These are phyloP conservation scores for Poecilus cupreus DNA, from an alignment of 2,888 invertebrate species.

Conservation along the genomic window DNA sequence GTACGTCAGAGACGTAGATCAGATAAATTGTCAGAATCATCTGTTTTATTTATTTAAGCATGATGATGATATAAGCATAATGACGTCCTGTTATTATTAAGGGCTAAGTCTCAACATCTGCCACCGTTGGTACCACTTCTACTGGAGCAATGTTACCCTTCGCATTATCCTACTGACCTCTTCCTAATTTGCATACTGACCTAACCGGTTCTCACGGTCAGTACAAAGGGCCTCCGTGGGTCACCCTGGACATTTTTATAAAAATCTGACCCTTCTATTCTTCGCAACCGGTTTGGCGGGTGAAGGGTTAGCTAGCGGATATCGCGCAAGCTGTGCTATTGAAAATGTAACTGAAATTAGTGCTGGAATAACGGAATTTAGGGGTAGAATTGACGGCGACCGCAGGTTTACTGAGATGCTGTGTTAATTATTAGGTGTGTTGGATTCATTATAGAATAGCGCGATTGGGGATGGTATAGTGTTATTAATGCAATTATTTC, in stretches of 20 bases:
- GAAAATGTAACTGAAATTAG: slow-evolving; percentile 27
- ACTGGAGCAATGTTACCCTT: not conserved
- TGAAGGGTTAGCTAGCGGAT: not conserved
- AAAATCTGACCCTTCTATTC: slow-evolving; percentile 35
- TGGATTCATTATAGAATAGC: too few relatives aligned
- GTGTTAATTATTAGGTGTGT: too few relatives aligned
- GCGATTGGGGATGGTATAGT: too few relatives aligned
- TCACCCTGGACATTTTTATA: slow-evolving; percentile 24
- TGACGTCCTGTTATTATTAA: too few relatives aligned
- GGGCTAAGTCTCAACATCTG: not conserved
- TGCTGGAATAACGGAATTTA: slow-evolving; percentile 2
- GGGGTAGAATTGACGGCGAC: not conserved
- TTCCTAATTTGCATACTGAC: slow-evolving; percentile 36
- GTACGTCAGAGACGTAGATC: too few relatives aligned
- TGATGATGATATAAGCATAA: too few relatives aligned
- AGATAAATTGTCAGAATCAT: too few relatives aligned
- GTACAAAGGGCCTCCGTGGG: not conserved
- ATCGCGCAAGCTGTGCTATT: not conserved
- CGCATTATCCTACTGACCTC: not conserved
- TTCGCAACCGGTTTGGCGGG: slow-evolving; percentile 28
- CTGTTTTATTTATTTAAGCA: too few relatives aligned
- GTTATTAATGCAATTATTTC: too few relatives aligned
- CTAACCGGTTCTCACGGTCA: slow-evolving; percentile 42
- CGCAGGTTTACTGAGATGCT: not conserved
- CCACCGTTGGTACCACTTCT: too few relatives aligned